Evolutionary conservation across 2,888 invertebrate genomes (phyloP), one percentile per base, ranked within the genome.

Genomic region (Dryobota labecula): DNA sequence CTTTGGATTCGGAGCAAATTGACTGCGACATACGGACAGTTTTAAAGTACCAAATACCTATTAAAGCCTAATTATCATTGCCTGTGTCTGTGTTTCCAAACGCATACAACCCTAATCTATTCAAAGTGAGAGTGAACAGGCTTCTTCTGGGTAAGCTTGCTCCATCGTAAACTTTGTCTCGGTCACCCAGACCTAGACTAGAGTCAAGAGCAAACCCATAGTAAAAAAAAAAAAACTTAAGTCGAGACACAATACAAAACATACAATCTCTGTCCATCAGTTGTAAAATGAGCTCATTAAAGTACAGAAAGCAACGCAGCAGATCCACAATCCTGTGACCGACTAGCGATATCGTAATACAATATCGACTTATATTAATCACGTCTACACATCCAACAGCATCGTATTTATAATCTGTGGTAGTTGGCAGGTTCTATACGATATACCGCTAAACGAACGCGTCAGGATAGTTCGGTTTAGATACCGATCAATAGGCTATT

Each of bases 401-500:
- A 67, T 78, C 82, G 73, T 84, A 84, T 84, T 84, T 83, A 81
- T 81, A 83, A 81, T 53, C 73, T 76, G 63, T 33, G 70, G 45
- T 56, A 84, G 67, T 73, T 76, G 69, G 75, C 69, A 70, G 74
- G 67, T 62, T 63, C 49, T 69, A 73, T 80, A 85, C 76, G 80
- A 74, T 80, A 85, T 80, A 69, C 80, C 56, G 66, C 70, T 84
- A 80, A 84, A 72, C 73, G 85, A 82, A 72, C 67, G 70, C 72
- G 78, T 76, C 78, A 78, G 70, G 66, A 82, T 82, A 73, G 80
- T 76, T 76, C 72, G 75, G 84, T 72, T 78, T 68, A 77, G 83
- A 83, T 77, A 72, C 75, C 75, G 75, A 82, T 85, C 84, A 84
- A 85, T 85, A 78, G 76, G 54, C 78, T 72, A 75, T 76, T 78